A percentile compares a stretch with the other conserved stretches of the same genome.
phyloP scores from a whole-genome alignment of 2,888 invertebrate species.

The Leptura quadrifasciata region DNA sequence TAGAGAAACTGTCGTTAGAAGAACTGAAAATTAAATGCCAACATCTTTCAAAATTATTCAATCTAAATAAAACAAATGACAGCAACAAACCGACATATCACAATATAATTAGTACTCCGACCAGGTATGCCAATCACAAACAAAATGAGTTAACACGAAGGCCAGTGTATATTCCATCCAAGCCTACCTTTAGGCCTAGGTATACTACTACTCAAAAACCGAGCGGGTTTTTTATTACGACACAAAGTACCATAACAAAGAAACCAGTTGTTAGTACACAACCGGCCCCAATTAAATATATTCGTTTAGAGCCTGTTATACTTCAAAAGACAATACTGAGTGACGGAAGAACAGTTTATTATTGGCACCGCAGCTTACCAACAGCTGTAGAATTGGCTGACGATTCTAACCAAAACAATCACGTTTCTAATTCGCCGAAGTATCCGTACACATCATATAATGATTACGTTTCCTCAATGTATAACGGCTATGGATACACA shows the following conservation, averaged over 20 bases:
- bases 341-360: slow-evolving; percentile 69
- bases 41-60: slow-evolving; percentile 61
- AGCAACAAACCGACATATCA: not conserved
- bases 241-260: slow-evolving; percentile 50
- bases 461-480: not conserved
- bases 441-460: slow-evolving; percentile 25
- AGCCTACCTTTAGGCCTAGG: slow-evolving; percentile 41
- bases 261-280: slow-evolving; percentile 46
- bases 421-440: slow-evolving; percentile 14
- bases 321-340: slow-evolving; percentile 70
- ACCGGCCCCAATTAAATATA: slow-evolving; percentile 64
- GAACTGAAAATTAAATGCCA: slow-evolving; percentile 67
- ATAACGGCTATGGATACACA: slow-evolving; percentile 15
- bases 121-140: slow-evolving; percentile 22
- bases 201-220: slow-evolving; percentile 51
- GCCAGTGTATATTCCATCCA: slow-evolving; percentile 52
- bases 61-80: slow-evolving; percentile 46
- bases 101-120: not conserved
- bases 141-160: slow-evolving; percentile 17
- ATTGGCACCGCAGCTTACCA: slow-evolving; percentile 70
- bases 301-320: slow-evolving; percentile 71
- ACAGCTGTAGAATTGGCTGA: slow-evolving; percentile 57
- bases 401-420: slow-evolving; percentile 15
- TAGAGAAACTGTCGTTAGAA: slow-evolving; percentile 58
- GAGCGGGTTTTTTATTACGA: slow-evolving; percentile 65